phyloP scores from a whole-genome alignment of 2,888 invertebrate genomes.

The Hipparchia semele region DNA sequence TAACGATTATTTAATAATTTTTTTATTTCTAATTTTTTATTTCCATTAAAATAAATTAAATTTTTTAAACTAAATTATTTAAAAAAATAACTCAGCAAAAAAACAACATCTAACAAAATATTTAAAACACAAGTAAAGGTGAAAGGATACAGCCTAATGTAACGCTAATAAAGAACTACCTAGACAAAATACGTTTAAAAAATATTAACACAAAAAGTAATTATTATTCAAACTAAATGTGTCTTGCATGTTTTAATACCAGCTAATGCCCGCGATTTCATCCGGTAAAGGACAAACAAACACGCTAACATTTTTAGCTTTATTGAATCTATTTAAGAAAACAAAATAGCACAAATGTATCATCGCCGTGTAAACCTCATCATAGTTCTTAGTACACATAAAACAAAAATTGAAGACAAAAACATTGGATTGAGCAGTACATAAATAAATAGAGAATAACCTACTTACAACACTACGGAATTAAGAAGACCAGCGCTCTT shows the following conservation, averaged over 20 bases:
- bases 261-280: no score
- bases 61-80: neutral
- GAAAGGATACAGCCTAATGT: neutral
- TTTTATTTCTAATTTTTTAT: neutral
- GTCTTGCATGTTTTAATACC: neutral
- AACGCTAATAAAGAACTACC: neutral
- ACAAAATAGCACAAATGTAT: neutral
- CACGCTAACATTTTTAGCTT: neutral
- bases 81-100: neutral
- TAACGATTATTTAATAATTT: no score
- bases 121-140: neutral
- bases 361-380: neutral
- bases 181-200: neutral
- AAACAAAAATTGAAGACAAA: constrained; percentile 10
- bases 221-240: neutral
- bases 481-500: constrained; percentile 15
- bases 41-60: neutral
- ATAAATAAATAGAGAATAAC: constrained; percentile 60
- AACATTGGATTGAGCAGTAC: constrained; percentile 58
- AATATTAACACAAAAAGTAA: neutral
- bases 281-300: no score
- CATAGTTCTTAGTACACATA: constrained; percentile 1
- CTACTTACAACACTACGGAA: constrained; percentile 54
- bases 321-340: neutral
- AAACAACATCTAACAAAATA: neutral